Percentiles rank a stretch among this genome's conserved stretches.
phyloP scores from a whole-genome alignment of 2,113 vertebrate genomes.

The Ictidomys tridecemlineatus region DNA sequence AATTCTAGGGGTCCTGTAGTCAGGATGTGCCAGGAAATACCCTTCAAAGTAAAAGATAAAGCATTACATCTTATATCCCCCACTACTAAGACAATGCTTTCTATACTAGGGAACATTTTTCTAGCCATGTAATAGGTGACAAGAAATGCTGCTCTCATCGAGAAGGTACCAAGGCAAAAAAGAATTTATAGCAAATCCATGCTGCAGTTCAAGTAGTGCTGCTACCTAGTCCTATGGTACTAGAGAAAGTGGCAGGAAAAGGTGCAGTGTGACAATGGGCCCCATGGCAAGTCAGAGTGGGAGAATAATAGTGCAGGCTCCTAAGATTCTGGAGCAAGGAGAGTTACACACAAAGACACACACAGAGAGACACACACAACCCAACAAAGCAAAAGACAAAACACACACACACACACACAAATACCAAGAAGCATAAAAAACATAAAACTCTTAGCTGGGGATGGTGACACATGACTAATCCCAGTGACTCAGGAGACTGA shows the following conservation, averaged over 20 bases:
- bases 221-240: neutral
- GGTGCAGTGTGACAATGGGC: too few relatives aligned
- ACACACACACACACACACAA: too few relatives aligned
- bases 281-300: neutral
- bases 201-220: neutral
- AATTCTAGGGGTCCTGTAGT: neutral
- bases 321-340: neutral
- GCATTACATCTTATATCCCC: neutral
- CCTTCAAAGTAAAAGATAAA: slow-evolving; percentile 14
- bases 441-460: too few relatives aligned
- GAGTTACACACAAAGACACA: neutral
- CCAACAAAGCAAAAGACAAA: neutral
- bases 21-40: neutral
- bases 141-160: neutral
- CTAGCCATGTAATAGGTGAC: neutral
- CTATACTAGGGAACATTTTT: neutral
- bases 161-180: neutral
- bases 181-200: neutral
- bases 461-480: too few relatives aligned
- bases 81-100: neutral
- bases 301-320: neutral
- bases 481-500: too few relatives aligned
- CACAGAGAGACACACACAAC: too few relatives aligned
- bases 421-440: neutral
- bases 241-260: neutral